Conservation (phyloP, 2,797 vertebrate species). For the Podargus strigoides region DNA sequence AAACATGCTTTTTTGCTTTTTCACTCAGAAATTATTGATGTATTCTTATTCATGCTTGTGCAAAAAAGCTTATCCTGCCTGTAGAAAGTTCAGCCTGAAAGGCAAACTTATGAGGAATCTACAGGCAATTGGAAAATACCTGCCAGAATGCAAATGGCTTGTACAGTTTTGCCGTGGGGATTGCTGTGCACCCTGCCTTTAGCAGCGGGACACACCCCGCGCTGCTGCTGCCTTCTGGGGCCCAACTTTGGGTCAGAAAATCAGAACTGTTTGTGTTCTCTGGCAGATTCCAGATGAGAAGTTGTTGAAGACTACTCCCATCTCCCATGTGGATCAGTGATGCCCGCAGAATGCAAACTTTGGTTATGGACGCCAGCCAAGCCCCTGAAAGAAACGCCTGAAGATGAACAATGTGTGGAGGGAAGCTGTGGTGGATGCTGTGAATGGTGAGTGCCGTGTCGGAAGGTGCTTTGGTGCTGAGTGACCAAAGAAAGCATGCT, state of each 20-base stretch:
- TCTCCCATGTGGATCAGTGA: neutral
- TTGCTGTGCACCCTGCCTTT: neutral
- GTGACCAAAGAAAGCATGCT: neutral
- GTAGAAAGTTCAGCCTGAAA: neutral
- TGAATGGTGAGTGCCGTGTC: neutral
- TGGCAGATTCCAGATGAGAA: neutral
- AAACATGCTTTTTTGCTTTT: neutral
- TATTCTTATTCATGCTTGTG: neutral
- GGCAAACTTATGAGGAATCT: neutral
- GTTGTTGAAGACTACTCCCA: neutral
- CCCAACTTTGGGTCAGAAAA: neutral
- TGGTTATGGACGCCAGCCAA: neutral
- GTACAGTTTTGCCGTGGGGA: neutral
- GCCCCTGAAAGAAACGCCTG: neutral
- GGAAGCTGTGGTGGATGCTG: neutral
- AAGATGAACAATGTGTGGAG: neutral
- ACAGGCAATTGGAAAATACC: neutral
- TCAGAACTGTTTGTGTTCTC: neutral
- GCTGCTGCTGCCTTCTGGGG: neutral
- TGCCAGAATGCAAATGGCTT: neutral
- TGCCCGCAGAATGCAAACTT: neutral
- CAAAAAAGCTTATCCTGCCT: neutral
- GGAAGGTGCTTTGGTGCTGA: neutral
- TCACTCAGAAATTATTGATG: neutral
- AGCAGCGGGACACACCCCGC: neutral